These are phyloP conservation scores for Thaumatotibia leucotreta DNA, from an alignment of 1,140 invertebrate species.

Conservation along the genomic window DNA sequence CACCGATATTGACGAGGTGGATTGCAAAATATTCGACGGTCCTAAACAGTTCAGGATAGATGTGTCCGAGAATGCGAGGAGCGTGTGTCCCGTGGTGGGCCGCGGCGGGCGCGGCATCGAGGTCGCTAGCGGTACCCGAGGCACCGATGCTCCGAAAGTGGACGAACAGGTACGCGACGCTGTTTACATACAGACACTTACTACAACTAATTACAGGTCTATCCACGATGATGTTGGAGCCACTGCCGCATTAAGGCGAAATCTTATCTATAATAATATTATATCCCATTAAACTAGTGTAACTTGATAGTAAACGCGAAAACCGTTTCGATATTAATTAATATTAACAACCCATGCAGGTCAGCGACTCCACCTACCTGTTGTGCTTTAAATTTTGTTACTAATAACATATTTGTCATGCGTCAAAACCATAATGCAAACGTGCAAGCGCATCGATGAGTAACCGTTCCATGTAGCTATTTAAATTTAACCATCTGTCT, in stretches of 20 bases:
- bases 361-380: constrained; percentile 30
- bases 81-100: constrained; percentile 62
- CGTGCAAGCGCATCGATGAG: constrained; percentile 34
- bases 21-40: constrained; percentile 53
- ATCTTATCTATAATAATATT: constrained; percentile 28
- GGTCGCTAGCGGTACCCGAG: constrained; percentile 72
- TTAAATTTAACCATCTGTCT: constrained; percentile 24
- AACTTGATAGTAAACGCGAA: constrained; percentile 29
- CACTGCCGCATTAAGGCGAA: constrained; percentile 15
- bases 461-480: constrained; percentile 33
- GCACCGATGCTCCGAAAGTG: constrained; percentile 65
- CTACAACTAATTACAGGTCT: constrained; percentile 53
- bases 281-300: constrained; percentile 26
- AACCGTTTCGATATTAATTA: constrained; percentile 25
- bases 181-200: constrained; percentile 59
- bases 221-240: constrained; percentile 9
- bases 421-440: constrained; percentile 28
- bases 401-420: constrained; percentile 23
- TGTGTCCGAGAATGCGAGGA: constrained; percentile 52
- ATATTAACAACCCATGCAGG: constrained; percentile 24
- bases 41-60: constrained; percentile 59
- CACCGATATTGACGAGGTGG: constrained; percentile 44
- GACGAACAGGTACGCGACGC: constrained; percentile 72
- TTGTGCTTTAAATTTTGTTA: constrained; percentile 16
- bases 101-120: constrained; percentile 60